Conservation (phyloP, 2,888 invertebrate species). For the Fragum fragum region DNA sequence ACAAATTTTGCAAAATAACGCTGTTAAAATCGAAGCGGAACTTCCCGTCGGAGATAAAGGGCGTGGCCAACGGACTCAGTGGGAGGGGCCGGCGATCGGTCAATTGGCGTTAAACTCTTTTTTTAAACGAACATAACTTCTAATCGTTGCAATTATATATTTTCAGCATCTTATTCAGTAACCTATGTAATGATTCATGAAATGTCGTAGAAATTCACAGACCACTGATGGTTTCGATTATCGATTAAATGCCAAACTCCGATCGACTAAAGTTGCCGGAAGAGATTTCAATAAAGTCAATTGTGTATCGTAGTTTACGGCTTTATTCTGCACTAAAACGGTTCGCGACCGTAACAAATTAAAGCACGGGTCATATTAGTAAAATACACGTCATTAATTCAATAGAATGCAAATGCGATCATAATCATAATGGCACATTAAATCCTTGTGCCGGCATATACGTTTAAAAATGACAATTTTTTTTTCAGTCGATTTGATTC, state of each 20-base stretch:
- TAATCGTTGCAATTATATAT: no score
- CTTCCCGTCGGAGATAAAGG: no score
- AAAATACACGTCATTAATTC: slow-evolving; percentile 18
- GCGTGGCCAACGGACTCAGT: no score
- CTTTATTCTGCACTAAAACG: background rate
- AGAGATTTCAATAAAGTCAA: background rate
- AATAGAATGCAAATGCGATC: slow-evolving; percentile 11
- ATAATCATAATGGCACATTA: background rate
- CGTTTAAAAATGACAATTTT: background rate
- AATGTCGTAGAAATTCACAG: background rate
- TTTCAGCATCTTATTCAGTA: no score
- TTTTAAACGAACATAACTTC: no score
- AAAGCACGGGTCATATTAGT: slow-evolving; percentile 5
- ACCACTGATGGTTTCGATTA: background rate
- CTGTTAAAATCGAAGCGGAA: no score
- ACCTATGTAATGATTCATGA: no score
- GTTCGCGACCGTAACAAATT: background rate
- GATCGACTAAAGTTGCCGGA: no score
- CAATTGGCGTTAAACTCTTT: no score
- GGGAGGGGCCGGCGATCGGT: no score
- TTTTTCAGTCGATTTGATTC: no score
- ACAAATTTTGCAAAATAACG: no score
- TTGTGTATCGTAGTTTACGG: background rate
- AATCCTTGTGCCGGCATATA: background rate
- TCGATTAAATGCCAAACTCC: slow-evolving; percentile 23